A percentile compares a stretch with the other conserved stretches of the same genome.
phyloP scores from a whole-genome alignment of 2,797 vertebrate genomes.

The Spondyliosoma cantharus region DNA sequence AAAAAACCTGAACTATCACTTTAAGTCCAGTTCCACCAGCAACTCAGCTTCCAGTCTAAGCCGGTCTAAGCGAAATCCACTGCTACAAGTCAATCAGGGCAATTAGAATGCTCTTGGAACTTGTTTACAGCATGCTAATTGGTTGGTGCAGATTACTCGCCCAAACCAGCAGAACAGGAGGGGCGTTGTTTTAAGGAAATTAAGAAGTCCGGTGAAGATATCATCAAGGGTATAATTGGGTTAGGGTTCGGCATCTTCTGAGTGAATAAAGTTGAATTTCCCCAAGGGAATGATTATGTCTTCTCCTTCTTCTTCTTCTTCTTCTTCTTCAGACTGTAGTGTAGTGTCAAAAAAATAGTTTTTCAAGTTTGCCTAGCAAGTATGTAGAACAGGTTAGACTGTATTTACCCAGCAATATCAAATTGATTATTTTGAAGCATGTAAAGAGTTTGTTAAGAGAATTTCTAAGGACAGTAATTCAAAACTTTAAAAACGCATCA shows the following conservation, averaged over 20 bases:
- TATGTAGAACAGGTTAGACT: not conserved
- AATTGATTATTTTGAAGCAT: constrained; percentile 1
- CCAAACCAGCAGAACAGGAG: not conserved
- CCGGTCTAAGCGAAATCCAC: not conserved
- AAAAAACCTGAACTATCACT: too few species aligned
- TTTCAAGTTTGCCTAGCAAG: not conserved
- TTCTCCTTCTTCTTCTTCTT: too few species aligned
- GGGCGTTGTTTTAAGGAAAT: not conserved
- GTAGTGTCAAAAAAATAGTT: not conserved
- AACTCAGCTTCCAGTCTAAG: constrained; percentile 4
- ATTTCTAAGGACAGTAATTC: not conserved
- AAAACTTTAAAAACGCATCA: not conserved
- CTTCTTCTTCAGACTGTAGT: not conserved
- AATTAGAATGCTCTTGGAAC: not conserved
- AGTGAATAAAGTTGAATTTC: too few species aligned
- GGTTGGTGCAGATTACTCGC: not conserved
- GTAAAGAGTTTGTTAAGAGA: not conserved
- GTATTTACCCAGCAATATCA: not conserved
- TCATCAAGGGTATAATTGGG: not conserved
- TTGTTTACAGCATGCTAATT: not conserved
- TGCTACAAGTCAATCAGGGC: not conserved
- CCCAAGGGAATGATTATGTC: too few species aligned
- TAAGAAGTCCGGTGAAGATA: not conserved
- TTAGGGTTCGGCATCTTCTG: not conserved
- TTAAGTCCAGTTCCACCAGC: constrained; percentile 1